Evolutionary conservation across 2,113 vertebrate genomes (phyloP).

Genomic region (Romanogobio albipinnatus): DNA sequence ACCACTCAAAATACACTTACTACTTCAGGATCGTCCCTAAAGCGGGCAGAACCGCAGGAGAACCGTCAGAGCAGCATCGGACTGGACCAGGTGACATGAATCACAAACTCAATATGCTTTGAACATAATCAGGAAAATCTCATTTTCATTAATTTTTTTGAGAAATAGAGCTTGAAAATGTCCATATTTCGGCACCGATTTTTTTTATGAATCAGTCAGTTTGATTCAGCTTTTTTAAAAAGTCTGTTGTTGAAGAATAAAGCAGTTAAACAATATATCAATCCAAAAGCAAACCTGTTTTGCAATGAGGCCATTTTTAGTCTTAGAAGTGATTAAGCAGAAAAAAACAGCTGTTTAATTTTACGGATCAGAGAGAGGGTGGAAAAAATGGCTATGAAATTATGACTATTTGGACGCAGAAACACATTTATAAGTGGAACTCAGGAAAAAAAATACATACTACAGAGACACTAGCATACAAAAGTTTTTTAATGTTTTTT

Average conservation of each 20-base stretch:
- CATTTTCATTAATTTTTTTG: background rate
- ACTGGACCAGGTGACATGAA: constrained; percentile 64
- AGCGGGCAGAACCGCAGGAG: constrained; percentile 60
- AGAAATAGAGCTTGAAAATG: background rate
- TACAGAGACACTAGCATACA: background rate
- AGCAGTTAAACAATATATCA: background rate
- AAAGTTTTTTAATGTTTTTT: background rate
- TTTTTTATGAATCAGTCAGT: background rate
- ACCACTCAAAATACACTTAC: constrained; percentile 66
- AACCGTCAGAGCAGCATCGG: constrained; percentile 49
- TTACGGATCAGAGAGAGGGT: background rate
- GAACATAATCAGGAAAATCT: background rate
- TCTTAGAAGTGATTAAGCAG: no score
- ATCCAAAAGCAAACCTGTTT: background rate
- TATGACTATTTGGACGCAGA: background rate
- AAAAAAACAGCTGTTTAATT: background rate
- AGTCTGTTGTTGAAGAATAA: background rate
- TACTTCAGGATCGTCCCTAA: constrained; percentile 68
- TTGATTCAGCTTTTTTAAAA: background rate
- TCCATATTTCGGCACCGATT: background rate
- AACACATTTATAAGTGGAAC: background rate
- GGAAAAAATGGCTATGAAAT: background rate
- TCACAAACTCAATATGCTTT: background rate
- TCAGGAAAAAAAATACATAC: no score
- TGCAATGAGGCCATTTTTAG: background rate